Percentiles rank a stretch among this genome's conserved stretches.
These are phyloP conservation scores for Brachionus angularis DNA, from an alignment of 1,140 invertebrate genomes.

Conservation along the genomic window DNA sequence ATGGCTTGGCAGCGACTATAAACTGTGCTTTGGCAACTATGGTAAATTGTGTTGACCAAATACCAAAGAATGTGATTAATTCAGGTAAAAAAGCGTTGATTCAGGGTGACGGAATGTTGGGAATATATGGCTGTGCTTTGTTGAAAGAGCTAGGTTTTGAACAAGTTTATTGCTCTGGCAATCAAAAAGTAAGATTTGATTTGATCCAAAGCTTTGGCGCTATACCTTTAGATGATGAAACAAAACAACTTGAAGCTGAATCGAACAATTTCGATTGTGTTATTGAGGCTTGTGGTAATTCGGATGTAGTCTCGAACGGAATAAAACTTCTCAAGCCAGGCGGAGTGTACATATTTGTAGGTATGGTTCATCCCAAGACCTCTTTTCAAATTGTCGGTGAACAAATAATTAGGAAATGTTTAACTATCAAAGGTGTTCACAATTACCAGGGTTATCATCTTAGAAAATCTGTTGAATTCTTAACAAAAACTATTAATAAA, in stretches of 20 bases:
- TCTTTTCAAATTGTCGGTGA: constrained; percentile 30
- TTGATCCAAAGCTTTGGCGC: constrained; percentile 37
- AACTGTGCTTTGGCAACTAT: constrained; percentile 42
- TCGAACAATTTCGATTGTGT: constrained; percentile 42
- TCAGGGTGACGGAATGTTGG: constrained; percentile 43
- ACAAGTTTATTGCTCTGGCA: constrained; percentile 38
- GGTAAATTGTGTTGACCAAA: constrained; percentile 26
- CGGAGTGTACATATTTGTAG: constrained; percentile 42
- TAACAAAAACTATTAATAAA: constrained; percentile 34
- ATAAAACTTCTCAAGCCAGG: constrained; percentile 40
- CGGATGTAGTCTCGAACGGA: constrained; percentile 34
- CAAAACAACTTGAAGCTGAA: neutral
- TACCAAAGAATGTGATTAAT: neutral
- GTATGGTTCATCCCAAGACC: constrained; percentile 44
- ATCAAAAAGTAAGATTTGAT: neutral
- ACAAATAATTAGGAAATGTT: constrained; percentile 44
- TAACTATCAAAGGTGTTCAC: constrained; percentile 43
- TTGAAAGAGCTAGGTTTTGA: constrained; percentile 38
- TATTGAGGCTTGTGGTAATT: constrained; percentile 40
- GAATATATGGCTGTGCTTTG: constrained; percentile 39
- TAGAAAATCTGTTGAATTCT: constrained; percentile 42
- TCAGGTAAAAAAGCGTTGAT: constrained; percentile 13
- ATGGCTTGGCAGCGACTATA: constrained; percentile 15
- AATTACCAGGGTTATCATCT: constrained; percentile 43
- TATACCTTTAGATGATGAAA: constrained; percentile 7